Conservation (phyloP, 2,888 invertebrate genomes). For the Eupithecia subfuscata region DNA sequence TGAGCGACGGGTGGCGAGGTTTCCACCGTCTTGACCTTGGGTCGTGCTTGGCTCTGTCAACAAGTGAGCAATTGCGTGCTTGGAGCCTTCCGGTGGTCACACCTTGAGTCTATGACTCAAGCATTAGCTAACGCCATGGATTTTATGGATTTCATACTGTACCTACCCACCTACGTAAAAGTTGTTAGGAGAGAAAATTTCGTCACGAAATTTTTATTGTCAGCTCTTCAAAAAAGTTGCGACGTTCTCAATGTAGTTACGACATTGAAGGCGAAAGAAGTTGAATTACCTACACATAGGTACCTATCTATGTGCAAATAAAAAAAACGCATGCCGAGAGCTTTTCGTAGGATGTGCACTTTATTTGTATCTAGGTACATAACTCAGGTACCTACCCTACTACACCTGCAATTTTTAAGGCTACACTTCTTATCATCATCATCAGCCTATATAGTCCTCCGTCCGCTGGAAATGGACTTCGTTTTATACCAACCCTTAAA, state of each 20-base stretch:
- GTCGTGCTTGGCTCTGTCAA: conserved; percentile 45
- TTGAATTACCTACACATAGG: too few relatives aligned
- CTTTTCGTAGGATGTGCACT: too few relatives aligned
- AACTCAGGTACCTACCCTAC: too few relatives aligned
- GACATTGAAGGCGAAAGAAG: too few relatives aligned
- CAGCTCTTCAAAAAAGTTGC: too few relatives aligned
- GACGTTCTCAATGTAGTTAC: too few relatives aligned
- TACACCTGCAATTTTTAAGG: background rate
- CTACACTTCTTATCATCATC: background rate
- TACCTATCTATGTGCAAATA: too few relatives aligned
- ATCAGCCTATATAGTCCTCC: background rate
- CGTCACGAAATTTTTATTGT: too few relatives aligned
- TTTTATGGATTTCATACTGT: background rate
- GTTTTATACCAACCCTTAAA: background rate
- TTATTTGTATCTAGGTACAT: too few relatives aligned
- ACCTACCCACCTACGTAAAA: too few relatives aligned
- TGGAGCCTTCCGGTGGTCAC: conserved; percentile 8
- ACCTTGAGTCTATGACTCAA: background rate
- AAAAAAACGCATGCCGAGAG: too few relatives aligned
- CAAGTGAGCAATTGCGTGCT: conserved; percentile 53
- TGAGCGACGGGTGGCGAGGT: conserved; percentile 15
- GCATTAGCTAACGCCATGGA: background rate
- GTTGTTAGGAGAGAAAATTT: too few relatives aligned
- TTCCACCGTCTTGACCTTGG: conserved; percentile 48
- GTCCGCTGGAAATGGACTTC: background rate